Evolutionary conservation across 2,113 vertebrate genomes (phyloP).

Genomic region (Laticauda colubrina): DNA sequence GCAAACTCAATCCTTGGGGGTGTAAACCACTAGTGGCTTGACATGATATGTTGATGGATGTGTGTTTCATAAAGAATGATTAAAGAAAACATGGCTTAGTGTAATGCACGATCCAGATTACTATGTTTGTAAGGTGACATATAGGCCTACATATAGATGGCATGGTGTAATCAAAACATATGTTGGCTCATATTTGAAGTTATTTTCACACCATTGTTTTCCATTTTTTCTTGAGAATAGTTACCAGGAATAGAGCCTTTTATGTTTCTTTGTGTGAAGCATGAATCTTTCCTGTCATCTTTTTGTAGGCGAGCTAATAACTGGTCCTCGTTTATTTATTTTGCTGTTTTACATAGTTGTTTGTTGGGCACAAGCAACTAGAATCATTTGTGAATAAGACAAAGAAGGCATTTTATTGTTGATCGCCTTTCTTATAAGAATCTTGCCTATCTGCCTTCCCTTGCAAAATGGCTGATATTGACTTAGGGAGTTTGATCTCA

Average conservation of each 20-base stretch:
- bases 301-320: neutral
- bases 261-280: neutral
- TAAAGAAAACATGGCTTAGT: neutral
- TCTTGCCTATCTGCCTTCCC: neutral
- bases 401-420: neutral
- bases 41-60: neutral
- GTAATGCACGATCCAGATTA: neutral
- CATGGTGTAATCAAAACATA: neutral
- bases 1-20: neutral
- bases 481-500: neutral
- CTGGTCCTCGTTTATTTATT: neutral
- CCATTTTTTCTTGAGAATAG: neutral
- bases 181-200: neutral
- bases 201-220: neutral
- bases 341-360: neutral
- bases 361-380: neutral
- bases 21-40: neutral
- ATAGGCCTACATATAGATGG: neutral
- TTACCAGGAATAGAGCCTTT: neutral
- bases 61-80: neutral
- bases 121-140: neutral
- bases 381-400: neutral
- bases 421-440: neutral
- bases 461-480: neutral
- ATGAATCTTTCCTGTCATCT: neutral